A percentile compares a stretch with the other conserved stretches of the same genome.
These are phyloP conservation scores for Caenorhabditis uteleia DNA, from an alignment of 2,888 invertebrate species.

Conservation along the genomic window DNA sequence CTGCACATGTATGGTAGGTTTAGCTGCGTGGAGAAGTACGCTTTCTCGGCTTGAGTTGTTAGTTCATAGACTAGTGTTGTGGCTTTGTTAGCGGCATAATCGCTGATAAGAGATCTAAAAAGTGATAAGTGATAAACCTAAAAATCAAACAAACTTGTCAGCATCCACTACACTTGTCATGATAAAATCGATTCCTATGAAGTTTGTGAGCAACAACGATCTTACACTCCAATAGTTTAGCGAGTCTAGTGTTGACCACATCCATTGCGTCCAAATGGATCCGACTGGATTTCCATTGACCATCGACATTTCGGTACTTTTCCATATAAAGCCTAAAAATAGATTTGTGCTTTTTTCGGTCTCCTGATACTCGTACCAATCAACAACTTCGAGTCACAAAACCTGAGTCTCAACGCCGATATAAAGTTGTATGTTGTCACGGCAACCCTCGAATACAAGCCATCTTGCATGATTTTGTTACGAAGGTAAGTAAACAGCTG, in stretches of 20 bases:
- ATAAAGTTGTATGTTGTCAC: conserved; percentile 19
- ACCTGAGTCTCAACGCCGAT: conserved; percentile 8
- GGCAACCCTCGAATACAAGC: conserved; percentile 29
- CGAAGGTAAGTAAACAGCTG: conserved; percentile 40
- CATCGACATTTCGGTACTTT: conserved; percentile 21
- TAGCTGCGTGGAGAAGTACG: no score
- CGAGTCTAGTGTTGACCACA: conserved; percentile 20
- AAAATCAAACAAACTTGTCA: conserved; percentile 5
- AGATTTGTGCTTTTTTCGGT: no score
- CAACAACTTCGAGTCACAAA: conserved; percentile 17
- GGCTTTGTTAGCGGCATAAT: no score
- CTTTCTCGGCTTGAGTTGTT: no score
- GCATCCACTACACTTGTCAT: conserved; percentile 19
- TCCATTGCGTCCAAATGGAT: conserved; percentile 15
- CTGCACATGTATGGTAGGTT: no score
- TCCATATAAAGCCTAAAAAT: conserved; percentile 28
- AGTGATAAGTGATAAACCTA: not conserved
- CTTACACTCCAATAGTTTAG: conserved; percentile 29
- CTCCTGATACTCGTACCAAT: conserved; percentile 12
- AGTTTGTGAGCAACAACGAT: conserved; percentile 17
- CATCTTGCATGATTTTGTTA: conserved; percentile 35
- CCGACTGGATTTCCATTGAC: conserved; percentile 20
- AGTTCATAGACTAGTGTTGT: no score
- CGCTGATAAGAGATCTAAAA: not conserved
- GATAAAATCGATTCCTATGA: conserved; percentile 33